Evolutionary conservation across 1,140 invertebrate genomes (phyloP).

Genomic region (Mylabris phalerata): DNA sequence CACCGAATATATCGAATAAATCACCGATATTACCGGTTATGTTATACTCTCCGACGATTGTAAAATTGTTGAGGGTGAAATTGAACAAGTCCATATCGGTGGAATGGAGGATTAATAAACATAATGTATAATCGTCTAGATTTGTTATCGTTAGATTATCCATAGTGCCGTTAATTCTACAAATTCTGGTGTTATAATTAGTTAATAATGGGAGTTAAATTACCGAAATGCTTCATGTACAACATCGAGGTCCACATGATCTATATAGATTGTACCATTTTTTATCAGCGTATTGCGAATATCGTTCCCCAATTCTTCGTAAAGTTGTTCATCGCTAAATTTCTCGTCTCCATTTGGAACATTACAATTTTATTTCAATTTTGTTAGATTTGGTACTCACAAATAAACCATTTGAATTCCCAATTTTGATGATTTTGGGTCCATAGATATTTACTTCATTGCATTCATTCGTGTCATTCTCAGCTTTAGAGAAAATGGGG

Average conservation of each 20-base stretch:
- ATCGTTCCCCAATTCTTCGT: too few species aligned
- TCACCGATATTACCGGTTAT: slow-evolving; percentile 21
- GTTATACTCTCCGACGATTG: slow-evolving; percentile 23
- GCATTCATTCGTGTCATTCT: too few species aligned
- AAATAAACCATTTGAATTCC: too few species aligned
- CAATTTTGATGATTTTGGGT: too few species aligned
- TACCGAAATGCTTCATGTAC: slow-evolving; percentile 1
- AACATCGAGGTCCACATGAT: not conserved
- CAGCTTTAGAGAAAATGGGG: too few species aligned
- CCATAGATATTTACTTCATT: too few species aligned
- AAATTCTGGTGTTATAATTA: not conserved
- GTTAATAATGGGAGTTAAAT: not conserved
- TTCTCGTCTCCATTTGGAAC: too few species aligned
- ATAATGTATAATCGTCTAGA: not conserved
- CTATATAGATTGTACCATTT: not conserved
- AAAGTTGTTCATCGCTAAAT: too few species aligned
- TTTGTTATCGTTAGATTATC: not conserved
- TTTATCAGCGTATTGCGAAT: too few species aligned
- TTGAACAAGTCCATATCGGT: slow-evolving; percentile 17
- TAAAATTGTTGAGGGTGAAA: slow-evolving; percentile 23
- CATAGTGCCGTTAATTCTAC: not conserved
- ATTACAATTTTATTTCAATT: too few species aligned
- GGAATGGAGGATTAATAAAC: not conserved
- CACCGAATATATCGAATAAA: slow-evolving; percentile 23
- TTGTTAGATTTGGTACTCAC: too few species aligned